Base-by-base conservation (phyloP, 2,113 vertebrate genomes). In the Eclectus roratus region DNA sequence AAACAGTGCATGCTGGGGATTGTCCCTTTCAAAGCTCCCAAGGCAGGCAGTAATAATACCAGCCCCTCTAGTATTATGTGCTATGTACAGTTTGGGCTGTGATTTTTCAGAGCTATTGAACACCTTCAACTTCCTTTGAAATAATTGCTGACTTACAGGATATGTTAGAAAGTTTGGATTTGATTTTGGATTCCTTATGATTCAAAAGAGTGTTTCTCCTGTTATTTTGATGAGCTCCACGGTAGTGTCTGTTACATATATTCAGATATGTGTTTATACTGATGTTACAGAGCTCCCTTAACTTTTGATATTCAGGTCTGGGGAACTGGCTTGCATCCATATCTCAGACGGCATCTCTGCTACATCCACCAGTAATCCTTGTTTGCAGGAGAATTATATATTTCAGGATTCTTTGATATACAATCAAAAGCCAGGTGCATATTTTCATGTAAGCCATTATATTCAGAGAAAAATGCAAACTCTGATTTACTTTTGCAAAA, bases 61-160 rank as follows among this genome's bases (percentile, higher is more conserved):
- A 37, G 23, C 50, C 46, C 33, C 33, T 80, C 13, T 87, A 70
- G 65, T 76, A 46, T 58, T 46, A 6, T 66, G 18, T 85, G 41
- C 52, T 73, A 60, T 65, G 76, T 46, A 58, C 50, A 46, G 15
- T 87, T 69, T 80, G 15, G 15, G 17, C 39, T 83, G 53, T 41
- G 63, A 69, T 82, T 88, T 97, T 95, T 78, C 81, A 63, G 63
- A 77, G 55, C 8, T 91, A 43, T 61, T 85, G 72, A 85, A 60
- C 33, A 74, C 29, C 27, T 88, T 63, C 68, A 71, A 23, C 37
- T 52, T 77, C 17, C 24, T 83, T 91, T 85, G 85, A 88, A 90
- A 91, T 47, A 85, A 78, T 12, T 90, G 24, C 50, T 43, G 53
- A 14, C n/a, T 66, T 85, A 44, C 9, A 77, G 64, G 69, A 19